These are phyloP conservation scores for Argyresthia goedartella DNA, from an alignment of 2,888 invertebrate species.

Conservation along the genomic window DNA sequence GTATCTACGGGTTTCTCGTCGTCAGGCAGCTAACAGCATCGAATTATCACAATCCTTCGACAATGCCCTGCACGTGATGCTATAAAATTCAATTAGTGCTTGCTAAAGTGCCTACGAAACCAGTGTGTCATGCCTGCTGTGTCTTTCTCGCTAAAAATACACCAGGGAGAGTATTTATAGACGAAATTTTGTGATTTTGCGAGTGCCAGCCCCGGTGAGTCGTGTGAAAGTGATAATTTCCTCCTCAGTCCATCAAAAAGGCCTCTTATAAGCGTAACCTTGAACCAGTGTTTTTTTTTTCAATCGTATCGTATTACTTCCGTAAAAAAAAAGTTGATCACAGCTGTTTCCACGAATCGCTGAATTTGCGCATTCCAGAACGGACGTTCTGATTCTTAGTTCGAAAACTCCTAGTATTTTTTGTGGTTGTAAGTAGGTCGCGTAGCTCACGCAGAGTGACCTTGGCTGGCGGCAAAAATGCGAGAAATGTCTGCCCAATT, in stretches of 20 bases:
- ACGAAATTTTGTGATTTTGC: constrained; percentile 57
- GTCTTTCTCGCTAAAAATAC: constrained; percentile 55
- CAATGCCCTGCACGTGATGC: constrained; percentile 31
- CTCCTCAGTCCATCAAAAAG: constrained; percentile 24
- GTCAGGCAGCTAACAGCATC: constrained; percentile 33
- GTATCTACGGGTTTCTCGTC: constrained; percentile 38
- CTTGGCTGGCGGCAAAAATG: background rate
- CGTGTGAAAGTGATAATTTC: constrained; percentile 51
- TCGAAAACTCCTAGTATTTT: background rate
- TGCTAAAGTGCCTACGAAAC: constrained; percentile 21
- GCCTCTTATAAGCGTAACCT: constrained; percentile 28
- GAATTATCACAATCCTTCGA: constrained; percentile 29
- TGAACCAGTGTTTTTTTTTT: constrained; percentile 24
- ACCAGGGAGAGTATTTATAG: constrained; percentile 52
- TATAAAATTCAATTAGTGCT: constrained; percentile 35
- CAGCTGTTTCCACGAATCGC: background rate
- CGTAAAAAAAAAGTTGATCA: background rate
- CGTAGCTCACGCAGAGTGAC: background rate
- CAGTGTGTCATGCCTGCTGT: constrained; percentile 42
- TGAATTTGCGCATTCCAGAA: background rate
- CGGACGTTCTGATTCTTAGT: background rate
- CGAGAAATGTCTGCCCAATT: no score
- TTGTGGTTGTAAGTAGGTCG: background rate
- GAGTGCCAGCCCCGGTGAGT: constrained; percentile 43
- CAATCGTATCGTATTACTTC: constrained; percentile 22